phyloP scores from a whole-genome alignment of 2,113 vertebrate genomes.

The Carollia perspicillata region DNA sequence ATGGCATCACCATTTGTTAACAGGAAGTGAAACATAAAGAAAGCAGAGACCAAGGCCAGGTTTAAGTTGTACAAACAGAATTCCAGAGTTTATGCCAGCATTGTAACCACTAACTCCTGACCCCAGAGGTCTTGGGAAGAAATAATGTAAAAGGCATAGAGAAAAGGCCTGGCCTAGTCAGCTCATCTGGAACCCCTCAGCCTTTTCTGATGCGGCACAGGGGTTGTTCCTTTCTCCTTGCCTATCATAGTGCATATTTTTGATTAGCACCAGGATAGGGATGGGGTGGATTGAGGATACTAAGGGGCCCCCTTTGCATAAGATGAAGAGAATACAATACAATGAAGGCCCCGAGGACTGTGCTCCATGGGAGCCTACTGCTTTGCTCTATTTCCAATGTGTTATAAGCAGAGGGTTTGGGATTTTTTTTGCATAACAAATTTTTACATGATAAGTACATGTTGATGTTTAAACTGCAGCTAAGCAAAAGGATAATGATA shows the following conservation, averaged over 20 bases:
- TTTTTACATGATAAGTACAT: neutral
- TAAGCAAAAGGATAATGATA: neutral
- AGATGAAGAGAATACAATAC: neutral
- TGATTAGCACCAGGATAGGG: neutral
- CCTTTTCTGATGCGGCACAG: neutral
- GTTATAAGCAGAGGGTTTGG: neutral
- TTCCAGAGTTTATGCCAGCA: neutral
- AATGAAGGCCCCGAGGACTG: neutral
- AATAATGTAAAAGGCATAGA: neutral
- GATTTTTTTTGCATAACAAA: neutral
- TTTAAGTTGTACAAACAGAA: neutral
- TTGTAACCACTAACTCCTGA: neutral
- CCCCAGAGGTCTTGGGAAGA: neutral
- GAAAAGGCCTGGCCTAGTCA: neutral
- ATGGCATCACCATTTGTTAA: neutral
- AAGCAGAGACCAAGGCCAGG: neutral
- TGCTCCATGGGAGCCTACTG: too few relatives aligned
- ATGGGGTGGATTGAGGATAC: neutral
- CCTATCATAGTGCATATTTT: neutral
- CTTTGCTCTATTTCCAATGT: neutral
- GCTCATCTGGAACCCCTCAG: neutral
- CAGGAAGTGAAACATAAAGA: neutral
- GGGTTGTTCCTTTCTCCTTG: neutral
- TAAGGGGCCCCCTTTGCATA: neutral
- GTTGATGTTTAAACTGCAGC: neutral